Conservation (phyloP, 2,888 invertebrate genomes). For the Dione vanillae region DNA sequence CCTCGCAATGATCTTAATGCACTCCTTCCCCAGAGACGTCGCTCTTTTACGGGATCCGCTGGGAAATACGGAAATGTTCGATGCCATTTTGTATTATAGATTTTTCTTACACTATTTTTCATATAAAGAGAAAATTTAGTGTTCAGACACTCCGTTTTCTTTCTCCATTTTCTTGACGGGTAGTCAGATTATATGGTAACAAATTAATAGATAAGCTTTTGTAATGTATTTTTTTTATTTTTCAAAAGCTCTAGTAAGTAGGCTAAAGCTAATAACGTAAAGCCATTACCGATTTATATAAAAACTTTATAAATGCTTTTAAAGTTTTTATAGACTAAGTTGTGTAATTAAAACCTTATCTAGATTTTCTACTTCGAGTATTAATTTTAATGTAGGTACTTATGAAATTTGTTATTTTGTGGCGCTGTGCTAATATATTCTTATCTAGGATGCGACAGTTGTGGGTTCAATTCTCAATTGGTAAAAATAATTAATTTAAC, state of each 20-base stretch:
- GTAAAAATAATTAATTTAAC: too few relatives aligned
- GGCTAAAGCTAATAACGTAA: slow-evolving; percentile 10
- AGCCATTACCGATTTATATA: slow-evolving; percentile 12
- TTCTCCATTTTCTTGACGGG: too few relatives aligned
- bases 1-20: slow-evolving; percentile 47
- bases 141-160: too few relatives aligned
- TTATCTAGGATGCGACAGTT: too few relatives aligned
- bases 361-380: slow-evolving; percentile 16
- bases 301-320: slow-evolving; percentile 15
- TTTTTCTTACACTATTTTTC: too few relatives aligned
- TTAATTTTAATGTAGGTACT: slow-evolving; percentile 6
- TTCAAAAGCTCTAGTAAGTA: not conserved
- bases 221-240: not conserved
- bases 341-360: slow-evolving; percentile 11
- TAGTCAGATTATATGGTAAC: too few relatives aligned
- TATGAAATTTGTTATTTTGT: not conserved
- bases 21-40: slow-evolving; percentile 17
- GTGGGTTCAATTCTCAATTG: too few relatives aligned
- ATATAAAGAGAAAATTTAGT: too few relatives aligned
- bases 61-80: slow-evolving; percentile 30
- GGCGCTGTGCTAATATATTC: not conserved
- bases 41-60: slow-evolving; percentile 35
- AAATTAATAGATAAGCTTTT: too few relatives aligned
- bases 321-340: slow-evolving; percentile 20
- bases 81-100: not conserved